These are phyloP conservation scores for Monodelphis domestica DNA, from an alignment of 2,797 vertebrate species.

Conservation along the genomic window DNA sequence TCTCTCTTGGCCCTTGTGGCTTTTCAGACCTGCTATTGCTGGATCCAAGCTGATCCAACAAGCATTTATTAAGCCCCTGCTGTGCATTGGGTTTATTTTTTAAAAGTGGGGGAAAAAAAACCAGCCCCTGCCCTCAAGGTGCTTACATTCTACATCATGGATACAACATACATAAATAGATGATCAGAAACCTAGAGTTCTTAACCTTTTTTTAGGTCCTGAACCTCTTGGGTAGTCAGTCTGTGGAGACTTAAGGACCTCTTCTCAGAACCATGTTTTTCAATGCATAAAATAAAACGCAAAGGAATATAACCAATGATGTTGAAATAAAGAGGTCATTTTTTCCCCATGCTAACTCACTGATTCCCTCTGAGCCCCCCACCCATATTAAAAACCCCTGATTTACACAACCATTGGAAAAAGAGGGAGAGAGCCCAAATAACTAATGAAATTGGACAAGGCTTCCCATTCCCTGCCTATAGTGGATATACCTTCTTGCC, in stretches of 20 bases:
- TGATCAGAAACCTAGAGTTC: neutral
- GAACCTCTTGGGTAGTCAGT: neutral
- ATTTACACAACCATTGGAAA: neutral
- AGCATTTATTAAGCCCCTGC: neutral
- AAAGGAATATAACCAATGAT: neutral
- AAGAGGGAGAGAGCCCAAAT: neutral
- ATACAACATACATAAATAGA: neutral
- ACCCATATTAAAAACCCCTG: neutral
- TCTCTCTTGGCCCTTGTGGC: conserved; percentile 52
- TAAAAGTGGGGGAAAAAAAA: too few species aligned
- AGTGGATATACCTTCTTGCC: conserved; percentile 64
- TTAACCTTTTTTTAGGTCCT: neutral
- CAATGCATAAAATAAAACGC: neutral
- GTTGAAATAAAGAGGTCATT: neutral
- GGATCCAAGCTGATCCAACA: neutral
- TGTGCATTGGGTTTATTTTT: neutral
- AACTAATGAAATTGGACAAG: neutral
- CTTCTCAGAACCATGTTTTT: neutral
- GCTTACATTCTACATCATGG: neutral
- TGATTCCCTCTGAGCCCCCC: neutral
- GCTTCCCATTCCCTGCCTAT: conserved; percentile 42
- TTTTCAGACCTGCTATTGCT: conserved; percentile 38
- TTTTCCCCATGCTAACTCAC: neutral
- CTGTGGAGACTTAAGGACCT: neutral
- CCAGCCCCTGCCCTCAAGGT: neutral